These are phyloP conservation scores for Sminthurinus aureus DNA, from an alignment of 2,888 invertebrate species.

Conservation along the genomic window DNA sequence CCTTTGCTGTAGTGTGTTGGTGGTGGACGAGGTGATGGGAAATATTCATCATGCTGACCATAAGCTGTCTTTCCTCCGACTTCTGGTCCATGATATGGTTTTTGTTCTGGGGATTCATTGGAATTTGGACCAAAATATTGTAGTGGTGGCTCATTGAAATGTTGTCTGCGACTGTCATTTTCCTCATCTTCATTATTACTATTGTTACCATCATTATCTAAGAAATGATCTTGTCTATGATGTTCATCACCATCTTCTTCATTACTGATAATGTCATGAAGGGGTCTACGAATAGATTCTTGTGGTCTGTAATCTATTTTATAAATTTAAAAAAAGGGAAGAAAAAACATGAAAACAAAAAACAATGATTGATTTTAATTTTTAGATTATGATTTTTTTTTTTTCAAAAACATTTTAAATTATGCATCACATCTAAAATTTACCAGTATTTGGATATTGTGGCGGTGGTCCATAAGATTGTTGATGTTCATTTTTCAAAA, in stretches of 20 bases:
- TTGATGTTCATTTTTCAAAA: slow-evolving; percentile 25
- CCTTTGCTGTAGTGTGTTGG: slow-evolving; percentile 32
- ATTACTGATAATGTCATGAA: not conserved
- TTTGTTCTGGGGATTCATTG: slow-evolving; percentile 25
- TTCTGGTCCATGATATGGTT: slow-evolving; percentile 18
- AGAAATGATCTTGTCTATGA: slow-evolving; percentile 13
- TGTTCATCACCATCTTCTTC: slow-evolving; percentile 26
- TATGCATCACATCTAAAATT: not conserved
- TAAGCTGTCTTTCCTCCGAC: slow-evolving; percentile 35
- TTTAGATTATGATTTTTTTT: not conserved
- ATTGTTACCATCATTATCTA: not conserved
- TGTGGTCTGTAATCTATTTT: slow-evolving; percentile 47
- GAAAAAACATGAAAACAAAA: not conserved
- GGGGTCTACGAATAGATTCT: slow-evolving; percentile 28
- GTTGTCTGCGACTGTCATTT: not conserved
- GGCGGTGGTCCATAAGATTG: slow-evolving; percentile 44
- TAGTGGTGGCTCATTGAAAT: not conserved
- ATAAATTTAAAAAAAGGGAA: not conserved
- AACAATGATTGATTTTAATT: not conserved
- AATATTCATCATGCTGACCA: slow-evolving; percentile 1
- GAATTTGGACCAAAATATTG: slow-evolving; percentile 23
- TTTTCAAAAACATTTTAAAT: too few species aligned
- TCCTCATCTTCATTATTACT: not conserved
- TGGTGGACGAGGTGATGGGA: not conserved
- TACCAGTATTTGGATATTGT: slow-evolving; percentile 48